Evolutionary conservation across 2,113 vertebrate species (phyloP).

Genomic region (Cephalophus harveyi): DNA sequence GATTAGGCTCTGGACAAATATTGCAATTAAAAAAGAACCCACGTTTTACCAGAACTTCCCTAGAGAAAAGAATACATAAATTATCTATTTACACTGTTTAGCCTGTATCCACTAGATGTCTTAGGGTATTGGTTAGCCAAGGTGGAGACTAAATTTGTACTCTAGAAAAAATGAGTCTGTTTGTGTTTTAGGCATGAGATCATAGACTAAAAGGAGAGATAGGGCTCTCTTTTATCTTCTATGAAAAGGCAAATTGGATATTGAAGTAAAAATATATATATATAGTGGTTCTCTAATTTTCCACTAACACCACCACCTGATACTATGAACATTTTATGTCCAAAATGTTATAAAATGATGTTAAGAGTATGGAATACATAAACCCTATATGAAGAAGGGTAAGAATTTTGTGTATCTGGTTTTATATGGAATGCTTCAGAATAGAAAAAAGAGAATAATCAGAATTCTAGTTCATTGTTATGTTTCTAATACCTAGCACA

Average conservation of each 20-base stretch:
- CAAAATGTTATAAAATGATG: conserved; percentile 12
- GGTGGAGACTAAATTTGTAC: neutral
- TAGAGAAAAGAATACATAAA: neutral
- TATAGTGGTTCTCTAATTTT: neutral
- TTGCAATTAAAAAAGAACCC: neutral
- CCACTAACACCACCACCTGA: neutral
- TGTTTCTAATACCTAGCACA: neutral
- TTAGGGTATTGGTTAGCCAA: neutral
- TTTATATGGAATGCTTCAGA: neutral
- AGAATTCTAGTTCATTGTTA: conserved; percentile 1
- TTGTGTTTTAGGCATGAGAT: neutral
- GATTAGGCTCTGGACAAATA: neutral
- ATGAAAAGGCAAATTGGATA: neutral
- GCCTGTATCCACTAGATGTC: neutral
- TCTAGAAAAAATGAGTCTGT: neutral
- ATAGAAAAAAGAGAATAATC: neutral
- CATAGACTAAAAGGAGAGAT: neutral
- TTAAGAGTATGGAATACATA: neutral
- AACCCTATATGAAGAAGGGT: neutral
- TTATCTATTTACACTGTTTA: neutral
- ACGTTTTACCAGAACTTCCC: neutral
- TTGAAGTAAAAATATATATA: neutral
- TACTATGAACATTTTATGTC: neutral
- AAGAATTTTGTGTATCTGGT: neutral
- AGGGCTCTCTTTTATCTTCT: neutral